Conservation (phyloP, 1,140 invertebrate genomes). For the Cardiocondyla obscurior region DNA sequence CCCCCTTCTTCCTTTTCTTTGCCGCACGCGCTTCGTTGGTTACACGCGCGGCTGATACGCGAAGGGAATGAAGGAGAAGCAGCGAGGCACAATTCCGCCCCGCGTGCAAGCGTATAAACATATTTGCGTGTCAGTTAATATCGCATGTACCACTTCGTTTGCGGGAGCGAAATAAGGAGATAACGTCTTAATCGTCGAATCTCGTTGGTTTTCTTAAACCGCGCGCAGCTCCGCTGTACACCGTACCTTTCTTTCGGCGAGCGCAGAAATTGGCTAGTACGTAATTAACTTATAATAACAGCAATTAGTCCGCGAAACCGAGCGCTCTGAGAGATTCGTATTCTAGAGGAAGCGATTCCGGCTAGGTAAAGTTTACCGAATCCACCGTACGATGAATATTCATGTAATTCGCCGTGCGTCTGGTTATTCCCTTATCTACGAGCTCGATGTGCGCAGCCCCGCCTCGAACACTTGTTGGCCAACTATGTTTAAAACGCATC, state of each 20-base stretch:
- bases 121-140: slow-evolving; percentile 67
- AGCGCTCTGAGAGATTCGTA: neutral
- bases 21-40: slow-evolving; percentile 1
- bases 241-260: neutral
- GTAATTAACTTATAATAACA: neutral
- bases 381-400: neutral
- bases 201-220: no score
- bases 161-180: neutral
- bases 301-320: neutral
- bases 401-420: slow-evolving; percentile 17
- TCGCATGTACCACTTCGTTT: slow-evolving; percentile 12
- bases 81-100: slow-evolving; percentile 21
- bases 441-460: neutral
- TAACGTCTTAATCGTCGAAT: neutral
- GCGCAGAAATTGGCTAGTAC: neutral
- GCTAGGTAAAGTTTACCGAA: neutral
- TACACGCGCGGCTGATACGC: slow-evolving; percentile 13
- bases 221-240: no score
- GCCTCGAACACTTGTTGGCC: neutral
- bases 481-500: neutral
- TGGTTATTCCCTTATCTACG: neutral
- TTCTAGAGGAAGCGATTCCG: neutral
- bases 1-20: no score
- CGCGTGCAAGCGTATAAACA: slow-evolving; percentile 61
- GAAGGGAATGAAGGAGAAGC: neutral